Evolutionary conservation across 2,113 vertebrate species (phyloP).

Genomic region (Astur gentilis): DNA sequence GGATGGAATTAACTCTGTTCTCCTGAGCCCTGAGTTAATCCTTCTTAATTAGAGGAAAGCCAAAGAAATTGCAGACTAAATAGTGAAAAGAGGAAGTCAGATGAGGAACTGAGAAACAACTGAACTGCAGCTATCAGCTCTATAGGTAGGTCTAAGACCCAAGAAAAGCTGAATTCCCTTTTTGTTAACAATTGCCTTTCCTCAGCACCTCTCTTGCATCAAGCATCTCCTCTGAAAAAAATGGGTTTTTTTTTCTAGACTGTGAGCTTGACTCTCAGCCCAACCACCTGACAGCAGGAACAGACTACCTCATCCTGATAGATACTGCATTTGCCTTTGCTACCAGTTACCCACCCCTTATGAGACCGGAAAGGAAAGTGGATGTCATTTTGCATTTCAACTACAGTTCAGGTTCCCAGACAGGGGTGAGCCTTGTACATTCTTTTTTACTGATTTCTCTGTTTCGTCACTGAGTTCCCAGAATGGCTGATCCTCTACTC

Average conservation of each 20-base stretch:
- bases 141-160: neutral
- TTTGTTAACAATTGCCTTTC: neutral
- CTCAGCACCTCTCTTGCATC: neutral
- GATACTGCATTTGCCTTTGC: slow-evolving; percentile 78
- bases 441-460: neutral
- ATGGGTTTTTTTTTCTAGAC: slow-evolving; percentile 55
- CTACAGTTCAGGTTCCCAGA: slow-evolving; percentile 76
- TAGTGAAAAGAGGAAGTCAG: neutral
- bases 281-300: slow-evolving; percentile 71
- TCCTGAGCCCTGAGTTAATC: neutral
- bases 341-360: slow-evolving; percentile 76
- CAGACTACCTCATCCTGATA: slow-evolving; percentile 69
- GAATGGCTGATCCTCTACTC: neutral
- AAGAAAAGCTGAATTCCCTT: neutral
- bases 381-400: slow-evolving; percentile 80
- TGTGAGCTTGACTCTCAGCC: slow-evolving; percentile 74
- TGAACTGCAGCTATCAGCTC: neutral
- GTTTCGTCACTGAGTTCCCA: neutral
- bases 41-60: neutral
- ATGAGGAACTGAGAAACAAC: neutral
- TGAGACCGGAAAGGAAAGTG: slow-evolving; percentile 69
- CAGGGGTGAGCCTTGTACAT: slow-evolving; percentile 41
- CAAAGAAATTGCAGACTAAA: neutral
- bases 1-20: neutral
- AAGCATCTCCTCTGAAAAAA: neutral